A percentile compares a stretch with the other conserved stretches of the same genome.
Conservation (phyloP, 2,888 invertebrate species). For the Dexiosoma caninum region DNA sequence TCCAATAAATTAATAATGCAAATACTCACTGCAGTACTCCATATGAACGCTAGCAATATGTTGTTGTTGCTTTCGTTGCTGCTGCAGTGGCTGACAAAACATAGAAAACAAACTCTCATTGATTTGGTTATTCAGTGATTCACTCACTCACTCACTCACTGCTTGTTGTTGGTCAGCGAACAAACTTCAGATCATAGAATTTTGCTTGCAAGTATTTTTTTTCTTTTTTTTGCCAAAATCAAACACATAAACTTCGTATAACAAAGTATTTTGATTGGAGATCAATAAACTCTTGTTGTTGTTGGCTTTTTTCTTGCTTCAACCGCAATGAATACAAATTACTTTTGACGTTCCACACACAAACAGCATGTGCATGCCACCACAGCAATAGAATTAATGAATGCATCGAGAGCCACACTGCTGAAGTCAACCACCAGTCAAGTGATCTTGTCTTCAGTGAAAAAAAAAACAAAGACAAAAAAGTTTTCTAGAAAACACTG, state of each 20-base stretch:
- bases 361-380: constrained; percentile 19
- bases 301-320: constrained; percentile 58
- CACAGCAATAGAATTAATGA: not conserved
- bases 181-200: not conserved
- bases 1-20: constrained; percentile 56
- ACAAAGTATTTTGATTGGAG: constrained; percentile 55
- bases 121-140: constrained; percentile 25
- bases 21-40: not conserved
- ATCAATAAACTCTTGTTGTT: constrained; percentile 64
- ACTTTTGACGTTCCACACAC: constrained; percentile 56
- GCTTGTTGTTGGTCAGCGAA: not conserved
- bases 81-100: not conserved
- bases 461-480: too few relatives aligned
- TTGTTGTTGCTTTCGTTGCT: too few relatives aligned
- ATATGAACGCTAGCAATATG: not conserved
- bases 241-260: not conserved
- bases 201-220: constrained; percentile 1
- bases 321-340: constrained; percentile 61
- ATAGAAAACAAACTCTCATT: constrained; percentile 8
- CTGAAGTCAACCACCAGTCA: constrained; percentile 7
- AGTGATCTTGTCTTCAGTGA: constrained; percentile 39
- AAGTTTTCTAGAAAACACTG: constrained; percentile 31
- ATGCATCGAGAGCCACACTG: not conserved
- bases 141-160: not conserved
- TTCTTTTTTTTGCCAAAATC: too few relatives aligned